These are phyloP conservation scores for Ariolimax columbianus DNA, from an alignment of 2,888 invertebrate species.

Conservation along the genomic window DNA sequence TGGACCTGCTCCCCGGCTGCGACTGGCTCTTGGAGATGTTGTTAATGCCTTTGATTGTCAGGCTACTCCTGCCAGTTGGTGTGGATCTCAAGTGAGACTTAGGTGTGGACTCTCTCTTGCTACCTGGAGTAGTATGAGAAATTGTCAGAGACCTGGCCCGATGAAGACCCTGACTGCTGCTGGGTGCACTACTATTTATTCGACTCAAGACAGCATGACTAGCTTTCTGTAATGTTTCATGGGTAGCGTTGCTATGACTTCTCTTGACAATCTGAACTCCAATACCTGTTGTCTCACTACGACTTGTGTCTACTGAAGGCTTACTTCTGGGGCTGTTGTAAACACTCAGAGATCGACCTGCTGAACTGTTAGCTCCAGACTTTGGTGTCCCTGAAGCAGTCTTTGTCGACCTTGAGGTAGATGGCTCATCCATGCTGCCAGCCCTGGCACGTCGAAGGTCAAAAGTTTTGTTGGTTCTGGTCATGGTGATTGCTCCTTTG, in stretches of 20 bases:
- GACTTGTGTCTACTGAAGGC: conserved; percentile 53
- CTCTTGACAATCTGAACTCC: conserved; percentile 71
- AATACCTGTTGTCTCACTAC: conserved; percentile 67
- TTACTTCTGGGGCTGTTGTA: conserved; percentile 51
- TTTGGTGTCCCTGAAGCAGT: conserved; percentile 16
- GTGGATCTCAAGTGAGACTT: conserved; percentile 55
- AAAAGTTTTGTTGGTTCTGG: conserved; percentile 84
- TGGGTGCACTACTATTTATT: conserved; percentile 61
- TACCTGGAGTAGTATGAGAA: conserved; percentile 29
- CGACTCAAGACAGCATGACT: conserved; percentile 53
- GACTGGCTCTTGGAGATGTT: conserved; percentile 59
- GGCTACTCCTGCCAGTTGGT: conserved; percentile 53
- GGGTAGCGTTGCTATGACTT: conserved; percentile 61
- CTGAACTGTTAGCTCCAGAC: conserved; percentile 52
- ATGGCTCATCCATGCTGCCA: conserved; percentile 60
- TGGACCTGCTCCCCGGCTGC: conserved; percentile 66
- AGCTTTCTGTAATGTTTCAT: conserved; percentile 50
- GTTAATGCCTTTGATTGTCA: conserved; percentile 66
- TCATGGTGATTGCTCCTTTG: conserved; percentile 72
- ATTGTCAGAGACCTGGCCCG: conserved; percentile 46
- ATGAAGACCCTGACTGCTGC: conserved; percentile 63
- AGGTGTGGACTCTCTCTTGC: conserved; percentile 47
- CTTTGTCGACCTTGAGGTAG: conserved; percentile 41
- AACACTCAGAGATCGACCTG: conserved; percentile 50
- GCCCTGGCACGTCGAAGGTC: conserved; percentile 83